These are phyloP conservation scores for Chironomus riparius DNA, from an alignment of 2,888 invertebrate genomes.

Conservation along the genomic window DNA sequence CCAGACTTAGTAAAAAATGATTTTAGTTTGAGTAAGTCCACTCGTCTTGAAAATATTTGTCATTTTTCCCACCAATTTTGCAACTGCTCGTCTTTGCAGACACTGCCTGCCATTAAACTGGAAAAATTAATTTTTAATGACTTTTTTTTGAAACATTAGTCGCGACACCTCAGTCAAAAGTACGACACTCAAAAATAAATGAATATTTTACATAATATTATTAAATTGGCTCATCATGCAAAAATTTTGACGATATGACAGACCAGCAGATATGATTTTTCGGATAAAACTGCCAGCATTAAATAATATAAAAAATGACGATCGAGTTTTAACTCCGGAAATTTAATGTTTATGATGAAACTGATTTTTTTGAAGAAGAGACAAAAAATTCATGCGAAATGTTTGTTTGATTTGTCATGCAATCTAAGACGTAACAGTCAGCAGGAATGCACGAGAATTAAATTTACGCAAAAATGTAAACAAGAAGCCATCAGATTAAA, in stretches of 20 bases:
- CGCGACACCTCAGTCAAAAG: neutral
- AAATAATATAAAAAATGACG: neutral
- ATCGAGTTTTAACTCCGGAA: neutral
- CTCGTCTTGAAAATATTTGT: neutral
- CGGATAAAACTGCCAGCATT: too few species aligned
- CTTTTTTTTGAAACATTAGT: neutral
- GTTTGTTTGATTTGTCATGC: neutral
- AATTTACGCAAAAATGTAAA: neutral
- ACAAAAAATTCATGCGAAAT: neutral
- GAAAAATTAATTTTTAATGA: neutral
- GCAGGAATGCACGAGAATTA: neutral
- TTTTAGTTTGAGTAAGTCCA: neutral
- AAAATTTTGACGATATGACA: too few species aligned
- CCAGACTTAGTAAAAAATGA: neutral
- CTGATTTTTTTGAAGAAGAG: neutral
- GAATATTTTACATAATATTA: neutral
- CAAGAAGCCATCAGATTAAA: too few species aligned
- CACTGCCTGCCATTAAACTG: neutral
- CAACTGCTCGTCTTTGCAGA: neutral
- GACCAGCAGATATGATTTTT: too few species aligned
- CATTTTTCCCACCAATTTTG: constrained; percentile 3
- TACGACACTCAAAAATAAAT: neutral
- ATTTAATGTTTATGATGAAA: neutral
- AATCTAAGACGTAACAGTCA: neutral
- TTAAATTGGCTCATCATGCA: neutral